Evolutionary conservation across 2,113 vertebrate genomes (phyloP).

Genomic region (Caracal caracal): DNA sequence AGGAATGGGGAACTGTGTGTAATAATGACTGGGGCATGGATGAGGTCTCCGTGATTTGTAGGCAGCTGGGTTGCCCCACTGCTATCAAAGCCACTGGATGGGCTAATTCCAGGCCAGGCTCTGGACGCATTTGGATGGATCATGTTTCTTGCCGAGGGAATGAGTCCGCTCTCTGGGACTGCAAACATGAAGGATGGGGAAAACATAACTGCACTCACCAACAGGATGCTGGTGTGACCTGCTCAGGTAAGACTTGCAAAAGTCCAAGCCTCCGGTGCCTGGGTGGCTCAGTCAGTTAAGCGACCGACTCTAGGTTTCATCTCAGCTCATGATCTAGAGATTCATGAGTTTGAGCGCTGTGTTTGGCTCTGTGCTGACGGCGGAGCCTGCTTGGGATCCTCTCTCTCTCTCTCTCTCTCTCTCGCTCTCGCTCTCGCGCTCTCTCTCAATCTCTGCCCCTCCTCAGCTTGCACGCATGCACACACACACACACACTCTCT

Average conservation of each 20-base stretch:
- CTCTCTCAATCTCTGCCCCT: too few species aligned
- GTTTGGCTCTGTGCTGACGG: too few species aligned
- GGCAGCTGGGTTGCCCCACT: constrained; percentile 78
- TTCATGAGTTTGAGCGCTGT: too few species aligned
- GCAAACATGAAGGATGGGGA: constrained; percentile 70
- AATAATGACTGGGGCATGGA: constrained; percentile 61
- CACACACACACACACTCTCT: too few species aligned
- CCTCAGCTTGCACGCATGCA: too few species aligned
- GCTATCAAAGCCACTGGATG: background rate
- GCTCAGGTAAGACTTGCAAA: constrained; percentile 77
- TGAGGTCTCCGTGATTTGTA: constrained; percentile 71
- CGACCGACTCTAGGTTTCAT: too few species aligned
- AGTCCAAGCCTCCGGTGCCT: background rate
- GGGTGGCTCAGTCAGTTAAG: too few species aligned
- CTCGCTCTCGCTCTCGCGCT: too few species aligned
- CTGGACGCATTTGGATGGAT: constrained; percentile 82
- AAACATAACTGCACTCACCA: constrained; percentile 80
- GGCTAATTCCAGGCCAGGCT: constrained; percentile 54
- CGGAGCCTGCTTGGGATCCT: too few species aligned
- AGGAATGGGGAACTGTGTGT: constrained; percentile 82
- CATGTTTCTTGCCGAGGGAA: constrained; percentile 75
- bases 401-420: too few species aligned
- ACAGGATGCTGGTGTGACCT: constrained; percentile 78
- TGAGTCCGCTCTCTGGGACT: constrained; percentile 77
- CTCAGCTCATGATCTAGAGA: too few species aligned